A percentile compares a stretch with the other conserved stretches of the same genome.
These are phyloP conservation scores for Meteorus colon DNA, from an alignment of 2,888 invertebrate genomes.

Conservation along the genomic window DNA sequence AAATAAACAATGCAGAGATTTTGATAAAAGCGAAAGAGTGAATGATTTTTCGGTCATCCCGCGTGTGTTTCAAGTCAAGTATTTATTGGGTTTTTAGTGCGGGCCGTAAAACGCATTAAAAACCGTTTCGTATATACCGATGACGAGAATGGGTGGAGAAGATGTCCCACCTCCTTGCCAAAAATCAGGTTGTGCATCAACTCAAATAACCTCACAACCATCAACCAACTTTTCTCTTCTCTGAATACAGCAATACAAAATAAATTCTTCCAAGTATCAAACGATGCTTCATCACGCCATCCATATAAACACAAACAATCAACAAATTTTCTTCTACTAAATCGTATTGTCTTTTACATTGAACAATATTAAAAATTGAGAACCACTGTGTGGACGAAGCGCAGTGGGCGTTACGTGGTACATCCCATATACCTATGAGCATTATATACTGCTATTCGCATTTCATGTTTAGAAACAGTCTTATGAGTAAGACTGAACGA, in stretches of 20 bases:
- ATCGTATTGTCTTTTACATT: background rate
- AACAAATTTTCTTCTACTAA: background rate
- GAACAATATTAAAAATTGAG: slow-evolving; percentile 57
- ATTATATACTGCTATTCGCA: slow-evolving; percentile 59
- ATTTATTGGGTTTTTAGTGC: slow-evolving; percentile 68
- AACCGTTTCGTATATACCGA: slow-evolving; percentile 62
- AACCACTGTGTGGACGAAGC: slow-evolving; percentile 64
- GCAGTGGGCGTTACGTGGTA: slow-evolving; percentile 68
- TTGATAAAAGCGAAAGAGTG: too few relatives aligned
- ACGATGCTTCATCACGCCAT: slow-evolving; percentile 53
- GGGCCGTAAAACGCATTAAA: slow-evolving; percentile 70
- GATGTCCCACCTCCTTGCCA: slow-evolving; percentile 62
- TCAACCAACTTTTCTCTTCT: slow-evolving; percentile 46
- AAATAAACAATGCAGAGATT: too few relatives aligned
- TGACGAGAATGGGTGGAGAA: slow-evolving; percentile 63
- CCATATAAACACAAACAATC: slow-evolving; percentile 8
- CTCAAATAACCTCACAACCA: background rate
- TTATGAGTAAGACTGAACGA: slow-evolving; percentile 47
- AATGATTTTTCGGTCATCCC: too few relatives aligned
- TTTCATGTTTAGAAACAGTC: slow-evolving; percentile 70
- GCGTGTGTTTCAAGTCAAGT: background rate
- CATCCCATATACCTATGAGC: slow-evolving; percentile 67
- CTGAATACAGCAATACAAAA: slow-evolving; percentile 51
- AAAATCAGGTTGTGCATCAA: slow-evolving; percentile 67
- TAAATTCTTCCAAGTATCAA: slow-evolving; percentile 47